These are phyloP conservation scores for Drosophila imparisetae DNA, from an alignment of 2,888 invertebrate genomes.

Conservation along the genomic window DNA sequence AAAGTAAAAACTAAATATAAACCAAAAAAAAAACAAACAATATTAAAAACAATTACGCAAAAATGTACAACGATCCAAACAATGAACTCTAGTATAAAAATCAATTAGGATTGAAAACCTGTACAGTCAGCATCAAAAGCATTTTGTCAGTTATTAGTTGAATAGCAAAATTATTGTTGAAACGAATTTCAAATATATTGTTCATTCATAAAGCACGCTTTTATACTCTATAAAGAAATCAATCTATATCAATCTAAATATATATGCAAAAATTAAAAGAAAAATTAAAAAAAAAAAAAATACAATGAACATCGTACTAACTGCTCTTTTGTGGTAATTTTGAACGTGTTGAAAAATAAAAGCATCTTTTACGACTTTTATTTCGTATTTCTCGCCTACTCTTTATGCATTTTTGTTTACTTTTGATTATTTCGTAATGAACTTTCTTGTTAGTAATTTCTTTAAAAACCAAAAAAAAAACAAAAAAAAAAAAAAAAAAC, in stretches of 20 bases:
- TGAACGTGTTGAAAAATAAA: slow-evolving; percentile 60
- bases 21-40: slow-evolving; percentile 21
- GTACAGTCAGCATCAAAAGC: slow-evolving; percentile 85
- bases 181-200: slow-evolving; percentile 56
- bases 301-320: slow-evolving; percentile 71
- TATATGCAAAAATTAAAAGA: slow-evolving; percentile 31
- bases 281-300: slow-evolving; percentile 25
- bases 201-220: slow-evolving; percentile 79
- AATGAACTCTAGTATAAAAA: slow-evolving; percentile 34
- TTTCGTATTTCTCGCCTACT: slow-evolving; percentile 69
- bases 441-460: slow-evolving; percentile 72
- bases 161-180: slow-evolving; percentile 52
- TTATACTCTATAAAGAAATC: slow-evolving; percentile 64
- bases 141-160: slow-evolving; percentile 85
- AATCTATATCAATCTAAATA: slow-evolving; percentile 44
- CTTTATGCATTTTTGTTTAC: slow-evolving; percentile 74
- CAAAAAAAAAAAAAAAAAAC: slow-evolving; percentile 28
- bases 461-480: slow-evolving; percentile 42
- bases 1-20: slow-evolving; percentile 20
- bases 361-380: slow-evolving; percentile 59
- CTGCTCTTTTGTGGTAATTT: slow-evolving; percentile 75
- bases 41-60: slow-evolving; percentile 37
- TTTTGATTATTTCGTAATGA: slow-evolving; percentile 60
- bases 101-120: slow-evolving; percentile 59
- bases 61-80: slow-evolving; percentile 56